Evolutionary conservation across 2,888 invertebrate species (phyloP).

Genomic region (Amiota mariae): DNA sequence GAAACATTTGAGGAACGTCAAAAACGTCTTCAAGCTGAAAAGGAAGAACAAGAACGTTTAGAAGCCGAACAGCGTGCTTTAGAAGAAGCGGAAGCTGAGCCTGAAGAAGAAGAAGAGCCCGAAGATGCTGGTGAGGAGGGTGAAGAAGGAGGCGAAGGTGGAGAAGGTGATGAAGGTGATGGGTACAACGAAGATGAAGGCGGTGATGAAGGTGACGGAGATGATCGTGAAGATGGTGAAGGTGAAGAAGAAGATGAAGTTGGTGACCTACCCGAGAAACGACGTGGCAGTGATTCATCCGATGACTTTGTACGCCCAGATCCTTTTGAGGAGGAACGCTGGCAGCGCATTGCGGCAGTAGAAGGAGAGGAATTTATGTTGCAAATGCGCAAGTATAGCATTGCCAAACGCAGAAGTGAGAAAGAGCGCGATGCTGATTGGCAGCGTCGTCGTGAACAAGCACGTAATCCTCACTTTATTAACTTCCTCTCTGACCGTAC

Average conservation of each 20-base stretch:
- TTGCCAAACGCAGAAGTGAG: constrained; percentile 66
- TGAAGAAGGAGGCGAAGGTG: constrained; percentile 57
- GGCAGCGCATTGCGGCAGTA: constrained; percentile 71
- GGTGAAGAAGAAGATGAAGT: constrained; percentile 60
- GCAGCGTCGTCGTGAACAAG: constrained; percentile 72
- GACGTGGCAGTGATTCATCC: constrained; percentile 69
- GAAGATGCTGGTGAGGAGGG: constrained; percentile 57
- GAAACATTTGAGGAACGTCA: constrained; percentile 71
- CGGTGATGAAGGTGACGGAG: constrained; percentile 53
- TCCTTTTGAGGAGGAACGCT: constrained; percentile 69
- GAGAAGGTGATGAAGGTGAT: constrained; percentile 38
- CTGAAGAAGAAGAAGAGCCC: constrained; percentile 55
- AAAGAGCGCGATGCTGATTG: constrained; percentile 72
- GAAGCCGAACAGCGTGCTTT: constrained; percentile 67
- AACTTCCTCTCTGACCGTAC: constrained; percentile 82
- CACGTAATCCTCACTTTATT: constrained; percentile 70
- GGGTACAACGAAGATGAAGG: constrained; percentile 57
- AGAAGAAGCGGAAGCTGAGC: constrained; percentile 62
- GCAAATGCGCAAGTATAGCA: constrained; percentile 71
- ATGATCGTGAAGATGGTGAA: constrained; percentile 48
- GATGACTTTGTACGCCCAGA: constrained; percentile 70
- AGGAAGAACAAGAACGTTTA: constrained; percentile 66
- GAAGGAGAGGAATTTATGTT: constrained; percentile 71
- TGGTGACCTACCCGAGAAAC: constrained; percentile 55
- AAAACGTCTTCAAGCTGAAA: constrained; percentile 68